Evolutionary conservation across 2,797 vertebrate genomes (phyloP).

Genomic region (Carduelis carduelis): DNA sequence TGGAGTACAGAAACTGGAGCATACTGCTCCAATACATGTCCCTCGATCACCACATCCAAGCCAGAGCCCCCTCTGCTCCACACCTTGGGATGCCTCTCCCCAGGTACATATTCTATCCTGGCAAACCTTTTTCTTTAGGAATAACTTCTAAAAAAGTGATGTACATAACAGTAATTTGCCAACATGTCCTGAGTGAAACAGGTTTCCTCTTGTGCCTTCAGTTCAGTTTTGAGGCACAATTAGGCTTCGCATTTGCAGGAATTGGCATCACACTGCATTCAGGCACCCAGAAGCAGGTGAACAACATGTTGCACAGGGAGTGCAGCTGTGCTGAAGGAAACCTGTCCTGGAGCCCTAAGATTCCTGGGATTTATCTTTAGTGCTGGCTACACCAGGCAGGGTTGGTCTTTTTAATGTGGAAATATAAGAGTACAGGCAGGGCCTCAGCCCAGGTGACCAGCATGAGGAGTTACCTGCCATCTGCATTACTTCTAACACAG

Average conservation of each 20-base stretch:
- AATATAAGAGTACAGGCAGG: neutral
- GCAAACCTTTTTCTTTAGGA: neutral
- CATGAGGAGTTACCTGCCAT: constrained; percentile 23
- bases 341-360: neutral
- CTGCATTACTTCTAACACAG: neutral
- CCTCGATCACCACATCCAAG: neutral
- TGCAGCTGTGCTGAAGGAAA: neutral
- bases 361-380: neutral
- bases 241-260: neutral
- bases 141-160: neutral
- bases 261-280: neutral
- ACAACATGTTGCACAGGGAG: neutral
- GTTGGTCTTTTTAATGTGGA: neutral
- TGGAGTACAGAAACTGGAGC: neutral
- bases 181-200: neutral
- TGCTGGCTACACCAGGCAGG: neutral
- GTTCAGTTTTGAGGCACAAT: neutral
- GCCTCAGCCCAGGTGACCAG: neutral
- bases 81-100: neutral
- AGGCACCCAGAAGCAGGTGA: neutral
- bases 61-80: neutral
- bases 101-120: neutral
- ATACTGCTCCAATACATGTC: neutral
- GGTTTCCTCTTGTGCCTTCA: neutral
- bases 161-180: neutral